A percentile compares a stretch with the other conserved stretches of the same genome.
Conservation (phyloP, 2,888 invertebrate genomes). For the Cryptus viduatorius region DNA sequence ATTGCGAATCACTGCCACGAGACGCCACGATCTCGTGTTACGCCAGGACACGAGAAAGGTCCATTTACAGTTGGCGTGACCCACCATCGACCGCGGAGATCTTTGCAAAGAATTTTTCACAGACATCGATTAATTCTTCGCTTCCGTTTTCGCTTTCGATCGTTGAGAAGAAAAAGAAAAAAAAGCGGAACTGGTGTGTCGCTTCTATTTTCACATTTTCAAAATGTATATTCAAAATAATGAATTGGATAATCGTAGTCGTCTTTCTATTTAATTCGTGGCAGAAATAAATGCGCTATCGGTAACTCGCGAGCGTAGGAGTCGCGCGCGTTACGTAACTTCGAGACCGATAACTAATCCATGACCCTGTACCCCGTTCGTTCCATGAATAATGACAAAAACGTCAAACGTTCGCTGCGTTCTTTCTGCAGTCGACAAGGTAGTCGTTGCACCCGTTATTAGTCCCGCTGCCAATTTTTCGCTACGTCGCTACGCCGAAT, state of each 20-base stretch:
- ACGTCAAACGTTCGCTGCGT: constrained; percentile 32
- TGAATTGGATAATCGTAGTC: background rate
- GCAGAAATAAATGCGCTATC: background rate
- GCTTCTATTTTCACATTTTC: background rate
- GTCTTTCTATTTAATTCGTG: background rate
- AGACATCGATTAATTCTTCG: constrained; percentile 1
- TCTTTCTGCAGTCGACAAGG: background rate
- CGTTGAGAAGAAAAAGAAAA: background rate
- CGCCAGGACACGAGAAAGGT: constrained; percentile 56
- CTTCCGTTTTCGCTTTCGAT: background rate
- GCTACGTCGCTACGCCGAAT: background rate
- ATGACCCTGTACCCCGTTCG: constrained; percentile 64
- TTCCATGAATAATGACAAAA: constrained; percentile 64
- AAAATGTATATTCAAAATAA: background rate
- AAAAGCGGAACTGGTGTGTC: background rate
- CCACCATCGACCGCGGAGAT: constrained; percentile 36
- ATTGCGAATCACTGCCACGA: constrained; percentile 63
- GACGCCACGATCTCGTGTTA: constrained; percentile 49
- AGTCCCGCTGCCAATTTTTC: background rate
- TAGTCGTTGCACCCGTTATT: constrained; percentile 23
- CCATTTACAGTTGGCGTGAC: constrained; percentile 58
- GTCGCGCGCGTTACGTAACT: constrained; percentile 48
- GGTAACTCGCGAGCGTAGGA: background rate
- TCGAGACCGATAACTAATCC: constrained; percentile 61
- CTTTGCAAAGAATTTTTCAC: constrained; percentile 7